Evolutionary conservation across 2,888 invertebrate genomes (phyloP), one percentile per base, ranked within the genome.

Genomic region (Apodemia duryi): DNA sequence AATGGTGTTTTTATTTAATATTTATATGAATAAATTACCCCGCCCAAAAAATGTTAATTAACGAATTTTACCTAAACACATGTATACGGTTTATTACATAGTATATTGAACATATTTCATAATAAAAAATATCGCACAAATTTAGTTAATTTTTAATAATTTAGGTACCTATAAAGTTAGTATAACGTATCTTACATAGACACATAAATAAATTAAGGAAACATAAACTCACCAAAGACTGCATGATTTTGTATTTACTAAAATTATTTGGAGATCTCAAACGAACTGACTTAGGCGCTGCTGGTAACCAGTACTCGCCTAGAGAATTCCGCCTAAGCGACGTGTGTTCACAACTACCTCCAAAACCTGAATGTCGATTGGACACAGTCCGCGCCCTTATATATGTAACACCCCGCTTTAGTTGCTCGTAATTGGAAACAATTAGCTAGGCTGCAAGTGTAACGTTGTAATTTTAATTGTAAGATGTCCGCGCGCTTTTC

Each of bases 201-300:
- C 32, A 21, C 32, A 63, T 28, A 68, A 66, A 69, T 68, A 69
- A 21, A 60, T 65, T 21, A 71, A 68, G 71, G 66, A 68, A 68
- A 72, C 69, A 60, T 49, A 65, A 71, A 90, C 91, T 91, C 71
- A 91, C 91, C 91, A 91, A 79, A 85, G 90, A 90, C 88, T 91
- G 89, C 91, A 91, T 91, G 91, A 91, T 90, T 88, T 83, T 70
- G 80, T 78, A 82, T 79, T 84, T 77, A 81, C 35, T 82, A 74
- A 80, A 85, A 85, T 77, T 73, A 71, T 83, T 72, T 76, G 77
- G 91, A 91, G 91, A 91, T 91, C 91, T 89, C 89, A 91, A 91
- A 91, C 91, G 90, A 91, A 91, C 91, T 91, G 84, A 80, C 87
- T 82, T 60, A 84, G 84, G 87, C 91, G 91, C 91, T 91, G 87